A percentile compares a stretch with the other conserved stretches of the same genome.
Evolutionary conservation across 2,797 vertebrate genomes (phyloP).

Genomic region (Lithobates sylvaticus): DNA sequence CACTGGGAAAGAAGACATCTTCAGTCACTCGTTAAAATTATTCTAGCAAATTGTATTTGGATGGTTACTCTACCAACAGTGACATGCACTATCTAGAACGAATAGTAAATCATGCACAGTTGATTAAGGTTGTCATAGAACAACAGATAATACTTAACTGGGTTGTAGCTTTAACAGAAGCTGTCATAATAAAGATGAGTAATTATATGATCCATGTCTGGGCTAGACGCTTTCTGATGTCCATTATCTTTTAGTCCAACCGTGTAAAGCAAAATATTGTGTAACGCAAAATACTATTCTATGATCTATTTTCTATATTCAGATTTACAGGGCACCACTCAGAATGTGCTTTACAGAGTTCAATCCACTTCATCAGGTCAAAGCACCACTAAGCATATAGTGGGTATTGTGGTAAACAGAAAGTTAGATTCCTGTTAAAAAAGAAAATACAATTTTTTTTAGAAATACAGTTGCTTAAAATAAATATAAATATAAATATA

Average conservation of each 20-base stretch:
- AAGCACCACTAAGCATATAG: too few species aligned
- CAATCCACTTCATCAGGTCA: too few species aligned
- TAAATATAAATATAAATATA: too few species aligned
- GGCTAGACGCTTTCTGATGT: not conserved
- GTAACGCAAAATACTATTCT: too few species aligned
- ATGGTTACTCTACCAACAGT: conserved; percentile 6
- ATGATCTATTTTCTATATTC: too few species aligned
- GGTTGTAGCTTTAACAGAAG: not conserved
- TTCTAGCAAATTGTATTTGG: conserved; percentile 6
- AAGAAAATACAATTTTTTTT: too few species aligned
- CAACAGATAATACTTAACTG: conserved; percentile 4
- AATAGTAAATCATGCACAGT: conserved; percentile 30
- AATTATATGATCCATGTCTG: not conserved
- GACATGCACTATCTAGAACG: not conserved
- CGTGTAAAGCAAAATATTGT: too few species aligned
- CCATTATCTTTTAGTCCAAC: not conserved
- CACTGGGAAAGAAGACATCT: conserved; percentile 1
- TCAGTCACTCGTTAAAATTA: conserved; percentile 7
- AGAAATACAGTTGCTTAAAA: too few species aligned
- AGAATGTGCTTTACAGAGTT: too few species aligned
- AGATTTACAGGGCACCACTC: too few species aligned
- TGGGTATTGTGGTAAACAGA: too few species aligned
- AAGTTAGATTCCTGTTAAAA: too few species aligned
- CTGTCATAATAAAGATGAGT: conserved; percentile 46
- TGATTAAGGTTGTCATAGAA: conserved; percentile 46